phyloP scores from a whole-genome alignment of 64 coral and sea anemone genomes.

The Actinia equina region DNA sequence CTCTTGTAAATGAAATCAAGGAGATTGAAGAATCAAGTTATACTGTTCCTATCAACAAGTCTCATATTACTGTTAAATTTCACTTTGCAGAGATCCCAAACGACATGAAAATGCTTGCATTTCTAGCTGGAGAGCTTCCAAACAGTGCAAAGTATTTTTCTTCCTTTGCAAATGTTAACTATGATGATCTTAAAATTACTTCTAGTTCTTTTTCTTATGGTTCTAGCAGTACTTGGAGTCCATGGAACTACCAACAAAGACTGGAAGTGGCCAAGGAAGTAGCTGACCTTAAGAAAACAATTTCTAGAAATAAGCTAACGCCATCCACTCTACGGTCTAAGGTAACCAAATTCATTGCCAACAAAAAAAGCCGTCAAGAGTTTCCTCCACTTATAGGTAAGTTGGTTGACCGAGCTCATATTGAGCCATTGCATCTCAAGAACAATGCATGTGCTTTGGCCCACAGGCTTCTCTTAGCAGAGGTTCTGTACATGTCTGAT shows the following conservation, averaged over 20 bases:
- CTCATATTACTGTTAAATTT: slow-evolving; percentile 8
- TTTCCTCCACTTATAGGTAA: slow-evolving; percentile 29
- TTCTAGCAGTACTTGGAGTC: neutral
- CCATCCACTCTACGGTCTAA: slow-evolving; percentile 31
- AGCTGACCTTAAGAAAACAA: neutral
- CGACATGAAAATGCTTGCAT: slow-evolving; percentile 38
- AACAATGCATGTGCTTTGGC: slow-evolving; percentile 46
- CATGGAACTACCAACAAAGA: slow-evolving; percentile 21
- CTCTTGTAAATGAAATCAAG: slow-evolving; percentile 12
- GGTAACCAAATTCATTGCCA: slow-evolving; percentile 31
- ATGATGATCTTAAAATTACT: neutral
- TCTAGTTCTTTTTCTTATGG: neutral
- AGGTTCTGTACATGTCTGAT: neutral
- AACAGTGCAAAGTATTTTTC: slow-evolving; percentile 38
- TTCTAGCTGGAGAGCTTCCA: slow-evolving; percentile 41
- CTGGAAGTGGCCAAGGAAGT: neutral
- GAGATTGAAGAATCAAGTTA: slow-evolving; percentile 6
- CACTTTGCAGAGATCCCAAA: slow-evolving; percentile 17
- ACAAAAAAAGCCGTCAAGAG: slow-evolving; percentile 23
- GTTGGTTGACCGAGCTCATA: slow-evolving; percentile 32
- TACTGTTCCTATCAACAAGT: neutral
- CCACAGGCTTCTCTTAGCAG: neutral
- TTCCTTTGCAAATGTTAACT: slow-evolving; percentile 30
- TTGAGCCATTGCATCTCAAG: slow-evolving; percentile 35
- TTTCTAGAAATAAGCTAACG: slow-evolving; percentile 2